Evolutionary conservation across 2,888 invertebrate species (phyloP).

Genomic region (Megalurothrips usitatus): DNA sequence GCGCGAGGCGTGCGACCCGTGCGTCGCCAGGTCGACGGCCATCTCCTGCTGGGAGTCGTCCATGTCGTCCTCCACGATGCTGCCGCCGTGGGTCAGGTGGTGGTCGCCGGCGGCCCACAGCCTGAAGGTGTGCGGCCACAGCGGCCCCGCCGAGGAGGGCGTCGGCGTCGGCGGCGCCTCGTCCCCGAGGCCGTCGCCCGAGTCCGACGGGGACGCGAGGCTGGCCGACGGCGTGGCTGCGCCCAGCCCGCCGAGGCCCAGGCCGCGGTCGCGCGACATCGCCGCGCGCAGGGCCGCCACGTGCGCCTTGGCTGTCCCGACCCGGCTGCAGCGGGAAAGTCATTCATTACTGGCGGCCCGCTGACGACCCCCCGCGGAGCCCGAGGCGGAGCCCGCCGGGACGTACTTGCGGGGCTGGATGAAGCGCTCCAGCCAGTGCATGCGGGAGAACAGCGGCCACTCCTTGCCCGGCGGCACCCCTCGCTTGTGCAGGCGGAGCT

Average conservation of each 20-base stretch:
- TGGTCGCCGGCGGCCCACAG: not conserved
- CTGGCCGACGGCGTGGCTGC: not conserved
- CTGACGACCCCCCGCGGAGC: not conserved
- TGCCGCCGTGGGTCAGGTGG: not conserved
- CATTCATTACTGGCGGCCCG: not conserved
- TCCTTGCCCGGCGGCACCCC: slow-evolving; percentile 8
- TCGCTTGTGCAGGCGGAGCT: slow-evolving; percentile 10
- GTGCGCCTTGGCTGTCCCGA: not conserved
- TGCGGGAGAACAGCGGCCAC: slow-evolving; percentile 11
- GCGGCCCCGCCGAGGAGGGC: not conserved
- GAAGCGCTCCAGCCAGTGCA: slow-evolving; percentile 18
- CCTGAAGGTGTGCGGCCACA: not conserved
- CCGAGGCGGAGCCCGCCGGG: not conserved
- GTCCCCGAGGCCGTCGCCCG: not conserved
- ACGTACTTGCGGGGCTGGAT: slow-evolving; percentile 4
- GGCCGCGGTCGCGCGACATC: not conserved
- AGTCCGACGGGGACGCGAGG: slow-evolving; percentile 8
- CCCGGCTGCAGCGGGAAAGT: not conserved
- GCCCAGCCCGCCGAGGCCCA: not conserved
- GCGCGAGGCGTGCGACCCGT: not conserved
- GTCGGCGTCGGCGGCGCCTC: not conserved
- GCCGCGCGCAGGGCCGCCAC: not conserved
- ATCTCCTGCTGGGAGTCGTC: slow-evolving; percentile 4
- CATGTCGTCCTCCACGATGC: not conserved
- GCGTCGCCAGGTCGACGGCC: slow-evolving; percentile 4